Evolutionary conservation across 2,797 vertebrate genomes (phyloP), one percentile per base, ranked within the genome.

Genomic region (Acanthiza pusilla): DNA sequence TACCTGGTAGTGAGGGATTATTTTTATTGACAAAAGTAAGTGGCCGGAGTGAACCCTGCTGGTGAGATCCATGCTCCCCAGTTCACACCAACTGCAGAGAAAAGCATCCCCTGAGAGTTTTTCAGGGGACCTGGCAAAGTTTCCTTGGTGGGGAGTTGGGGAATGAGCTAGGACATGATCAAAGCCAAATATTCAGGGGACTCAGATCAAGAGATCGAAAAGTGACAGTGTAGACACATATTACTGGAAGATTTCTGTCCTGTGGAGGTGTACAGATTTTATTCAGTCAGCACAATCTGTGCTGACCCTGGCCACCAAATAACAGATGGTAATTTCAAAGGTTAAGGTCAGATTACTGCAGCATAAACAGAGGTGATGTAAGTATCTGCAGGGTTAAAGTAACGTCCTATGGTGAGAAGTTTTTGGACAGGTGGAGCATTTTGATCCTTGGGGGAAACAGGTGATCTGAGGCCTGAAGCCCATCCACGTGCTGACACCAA

Each of bases 401-500:
- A 26, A 14, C 30, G 27, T 62, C 32, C 47, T 16, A 1, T 27
- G 43, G 21, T 36, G 25, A 68, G 55, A 58, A n/a, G 34, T 7
- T 77, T 62, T 54, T 25, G 51, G 51, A n/a, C 47, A 38, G 70
- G 14, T 43, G 38, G 36, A 91, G 54, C 14, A 36, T 14, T 70
- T 80, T 65, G 19, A 10, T 60, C 42, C 10, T 18, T 48, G 30
- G 36, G n/a, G 23, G 16, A 61, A 81, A 11, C 5, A 57, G 38
- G 8, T 36, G 17, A 30, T 57, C 36, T 71, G 73, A 85, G 42
- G 23, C 12, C 6, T 72, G 72, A 77, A 88, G 34, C 25, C 27
- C 17, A 6, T 30, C 34, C n/a, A 0, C 20, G 22, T 0, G 2
- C 47, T 71, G 51, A 30, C 36, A 34, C 26, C 43, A 48, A 26